These are phyloP conservation scores for Digitonthophagus gazella DNA, from an alignment of 2,888 invertebrate genomes.

Conservation along the genomic window DNA sequence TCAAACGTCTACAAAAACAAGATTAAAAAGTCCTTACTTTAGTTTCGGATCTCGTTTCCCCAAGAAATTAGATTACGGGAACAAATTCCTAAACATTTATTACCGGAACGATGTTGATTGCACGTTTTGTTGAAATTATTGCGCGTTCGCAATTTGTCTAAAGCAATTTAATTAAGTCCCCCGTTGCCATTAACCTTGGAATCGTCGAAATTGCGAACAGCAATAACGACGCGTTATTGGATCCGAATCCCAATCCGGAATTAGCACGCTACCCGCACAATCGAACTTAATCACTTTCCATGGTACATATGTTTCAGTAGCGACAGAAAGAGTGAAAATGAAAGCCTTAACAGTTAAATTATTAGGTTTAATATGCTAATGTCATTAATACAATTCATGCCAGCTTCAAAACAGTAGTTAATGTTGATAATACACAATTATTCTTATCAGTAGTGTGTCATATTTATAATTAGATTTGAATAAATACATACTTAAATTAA, in stretches of 20 bases:
- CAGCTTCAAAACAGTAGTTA: neutral
- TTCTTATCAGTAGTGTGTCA: neutral
- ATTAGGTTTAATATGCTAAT: too few species aligned
- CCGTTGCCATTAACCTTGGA: conserved; percentile 19
- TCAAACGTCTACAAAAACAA: too few species aligned
- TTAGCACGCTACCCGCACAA: conserved; percentile 9
- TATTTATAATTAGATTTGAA: neutral
- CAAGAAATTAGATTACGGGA: too few species aligned
- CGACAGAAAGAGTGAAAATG: neutral
- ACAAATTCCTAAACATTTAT: too few species aligned
- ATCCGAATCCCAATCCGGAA: conserved; percentile 15
- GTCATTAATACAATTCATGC: too few species aligned
- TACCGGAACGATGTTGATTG: neutral
- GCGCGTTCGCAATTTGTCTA: neutral
- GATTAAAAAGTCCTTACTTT: too few species aligned
- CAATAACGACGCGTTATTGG: conserved; percentile 15
- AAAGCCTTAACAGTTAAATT: neutral
- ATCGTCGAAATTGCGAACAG: conserved; percentile 6
- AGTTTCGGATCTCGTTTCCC: too few species aligned
- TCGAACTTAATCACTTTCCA: conserved; percentile 19
- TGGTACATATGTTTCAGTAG: neutral
- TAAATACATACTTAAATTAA: neutral
- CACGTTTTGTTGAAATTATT: neutral
- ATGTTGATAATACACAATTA: neutral
- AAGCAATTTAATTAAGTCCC: neutral